Conservation (phyloP, 2,797 vertebrate species). For the Lophura swinhoii region DNA sequence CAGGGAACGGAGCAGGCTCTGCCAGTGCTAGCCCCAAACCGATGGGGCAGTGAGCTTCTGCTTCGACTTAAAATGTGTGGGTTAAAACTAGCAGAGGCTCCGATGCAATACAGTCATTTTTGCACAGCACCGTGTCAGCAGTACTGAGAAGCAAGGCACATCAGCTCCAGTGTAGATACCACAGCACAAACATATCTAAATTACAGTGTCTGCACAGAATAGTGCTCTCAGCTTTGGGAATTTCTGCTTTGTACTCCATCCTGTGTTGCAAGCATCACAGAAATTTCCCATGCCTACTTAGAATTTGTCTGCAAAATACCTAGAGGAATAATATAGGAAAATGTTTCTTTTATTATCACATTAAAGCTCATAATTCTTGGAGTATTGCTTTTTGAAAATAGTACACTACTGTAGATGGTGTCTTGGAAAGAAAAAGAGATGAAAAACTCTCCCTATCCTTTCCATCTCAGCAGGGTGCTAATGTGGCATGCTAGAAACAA, state of each 20-base stretch:
- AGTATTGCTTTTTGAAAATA: neutral
- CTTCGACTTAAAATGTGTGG: neutral
- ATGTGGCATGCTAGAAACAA: conserved; percentile 16
- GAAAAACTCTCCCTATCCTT: neutral
- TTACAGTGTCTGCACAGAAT: neutral
- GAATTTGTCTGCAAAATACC: neutral
- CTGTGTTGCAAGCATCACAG: neutral
- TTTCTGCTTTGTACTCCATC: neutral
- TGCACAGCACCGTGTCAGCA: neutral
- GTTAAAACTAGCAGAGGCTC: neutral
- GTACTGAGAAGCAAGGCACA: neutral
- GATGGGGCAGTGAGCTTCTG: neutral
- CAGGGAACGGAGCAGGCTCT: neutral
- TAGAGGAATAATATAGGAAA: neutral
- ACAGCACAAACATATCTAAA: neutral
- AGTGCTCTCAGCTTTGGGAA: neutral
- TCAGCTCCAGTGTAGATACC: neutral
- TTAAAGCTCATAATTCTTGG: neutral
- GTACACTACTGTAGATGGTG: neutral
- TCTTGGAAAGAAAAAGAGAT: conserved; percentile 39
- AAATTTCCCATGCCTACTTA: neutral
- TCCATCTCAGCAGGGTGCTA: conserved; percentile 31
- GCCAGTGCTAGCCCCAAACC: neutral
- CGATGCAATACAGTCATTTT: neutral
- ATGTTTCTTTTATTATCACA: neutral